Evolutionary conservation across 2,113 vertebrate species (phyloP), one percentile per base, ranked within the genome.

Genomic region (Nanorana parkeri): DNA sequence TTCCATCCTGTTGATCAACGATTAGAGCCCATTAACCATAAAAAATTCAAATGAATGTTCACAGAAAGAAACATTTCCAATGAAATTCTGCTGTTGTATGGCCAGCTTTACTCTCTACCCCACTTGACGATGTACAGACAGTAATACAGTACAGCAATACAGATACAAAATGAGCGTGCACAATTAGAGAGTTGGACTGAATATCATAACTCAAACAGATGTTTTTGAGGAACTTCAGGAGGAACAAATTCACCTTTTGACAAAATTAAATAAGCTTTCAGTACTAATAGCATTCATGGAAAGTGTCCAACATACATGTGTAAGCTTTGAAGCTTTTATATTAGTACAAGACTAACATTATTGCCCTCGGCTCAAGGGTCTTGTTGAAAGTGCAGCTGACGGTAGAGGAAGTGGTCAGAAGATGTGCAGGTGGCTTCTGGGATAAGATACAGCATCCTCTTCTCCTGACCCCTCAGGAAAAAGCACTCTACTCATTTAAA

Each of bases 221-320:
- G 80, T 66, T 83, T 68, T 77, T 74, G 32, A 84, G 81, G 65
- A 77, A 84, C 86, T 64, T 81, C 67, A 41, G 41, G 10, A 10
- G 41, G 41, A 47, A 47, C 41, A 74, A 23, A 76, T 67, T 76
- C 64, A 60, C 77, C 71, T 75, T 86, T 85, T 85, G 83, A 89
- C 63, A 86, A 86, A 84, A 56, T 84, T 77, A 67, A 86, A 74
- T 23, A 85, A 85, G 84, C 85, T 84, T 79, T 79, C 66, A 84
- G 67, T 86, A 80, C 86, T 89, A 91, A 91, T 78, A 87, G 89
- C 85, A 85, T 89, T 87, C 77, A 84, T 90, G 88, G 90, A 91
- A 86, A 69, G 65, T 17, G 69, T 89, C 89, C 89, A 90, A 83
- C 71, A 75, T 74, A 47, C 63, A 83, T 83, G 71, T 76, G 17